These are phyloP conservation scores for Cylindroiulus punctatus DNA, from an alignment of 2,888 invertebrate genomes.

Conservation along the genomic window DNA sequence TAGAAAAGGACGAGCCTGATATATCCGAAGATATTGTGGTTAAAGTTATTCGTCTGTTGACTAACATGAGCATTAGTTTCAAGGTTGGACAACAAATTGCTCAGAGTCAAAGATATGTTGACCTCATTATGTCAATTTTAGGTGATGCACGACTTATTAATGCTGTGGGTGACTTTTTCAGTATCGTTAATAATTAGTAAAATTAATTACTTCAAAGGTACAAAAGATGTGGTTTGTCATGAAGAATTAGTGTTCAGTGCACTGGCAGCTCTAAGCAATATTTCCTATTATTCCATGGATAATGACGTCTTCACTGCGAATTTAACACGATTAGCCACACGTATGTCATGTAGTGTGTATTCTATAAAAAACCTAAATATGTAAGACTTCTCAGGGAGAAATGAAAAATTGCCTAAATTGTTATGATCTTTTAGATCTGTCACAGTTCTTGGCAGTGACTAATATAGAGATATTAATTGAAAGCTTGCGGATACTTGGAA, in stretches of 20 bases:
- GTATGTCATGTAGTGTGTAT: neutral
- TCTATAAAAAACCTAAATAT: neutral
- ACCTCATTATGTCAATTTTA: slow-evolving; percentile 64
- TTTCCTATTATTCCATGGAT: slow-evolving; percentile 72
- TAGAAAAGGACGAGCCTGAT: neutral
- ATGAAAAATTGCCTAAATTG: neutral
- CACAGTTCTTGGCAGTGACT: slow-evolving; percentile 61
- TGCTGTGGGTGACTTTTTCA: slow-evolving; percentile 61
- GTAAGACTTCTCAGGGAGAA: too few relatives aligned
- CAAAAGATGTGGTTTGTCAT: slow-evolving; percentile 62
- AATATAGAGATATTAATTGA: slow-evolving; percentile 73
- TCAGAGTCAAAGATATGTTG: slow-evolving; percentile 64
- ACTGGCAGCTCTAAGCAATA: slow-evolving; percentile 83
- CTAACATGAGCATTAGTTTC: slow-evolving; percentile 83
- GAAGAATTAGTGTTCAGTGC: slow-evolving; percentile 82
- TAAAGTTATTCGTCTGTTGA: slow-evolving; percentile 78
- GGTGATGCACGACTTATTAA: slow-evolving; percentile 61
- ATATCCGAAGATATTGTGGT: slow-evolving; percentile 60
- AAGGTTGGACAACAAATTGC: slow-evolving; percentile 78
- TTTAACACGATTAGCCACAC: slow-evolving; percentile 58
- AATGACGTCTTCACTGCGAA: slow-evolving; percentile 63
- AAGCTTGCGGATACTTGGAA: slow-evolving; percentile 83
- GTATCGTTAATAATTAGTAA: slow-evolving; percentile 63
- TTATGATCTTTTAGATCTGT: slow-evolving; percentile 58
- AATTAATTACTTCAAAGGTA: slow-evolving; percentile 61